phyloP scores from a whole-genome alignment of 2,113 vertebrate genomes.

The Odontophorus gujanensis region DNA sequence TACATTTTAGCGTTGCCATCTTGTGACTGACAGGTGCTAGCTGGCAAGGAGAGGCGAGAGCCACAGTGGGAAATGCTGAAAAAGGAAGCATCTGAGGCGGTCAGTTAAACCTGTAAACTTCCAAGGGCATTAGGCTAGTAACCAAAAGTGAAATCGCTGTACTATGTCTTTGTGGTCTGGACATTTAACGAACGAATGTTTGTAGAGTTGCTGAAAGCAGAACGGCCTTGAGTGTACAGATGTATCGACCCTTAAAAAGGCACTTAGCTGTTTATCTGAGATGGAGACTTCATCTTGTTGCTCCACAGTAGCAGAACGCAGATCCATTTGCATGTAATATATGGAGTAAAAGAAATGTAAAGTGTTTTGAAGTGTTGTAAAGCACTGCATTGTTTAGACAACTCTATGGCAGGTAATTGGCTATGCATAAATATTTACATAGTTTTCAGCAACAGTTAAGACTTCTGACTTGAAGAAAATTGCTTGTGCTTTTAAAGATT shows the following conservation, averaged over 20 bases:
- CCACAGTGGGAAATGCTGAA: background rate
- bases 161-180: background rate
- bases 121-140: background rate
- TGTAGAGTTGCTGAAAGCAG: background rate
- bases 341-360: background rate
- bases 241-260: background rate
- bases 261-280: background rate
- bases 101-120: background rate
- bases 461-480: background rate
- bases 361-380: background rate
- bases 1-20: background rate
- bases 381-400: background rate
- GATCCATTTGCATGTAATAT: background rate
- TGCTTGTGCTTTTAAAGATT: background rate
- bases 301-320: background rate
- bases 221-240: background rate
- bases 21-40: background rate
- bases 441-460: background rate
- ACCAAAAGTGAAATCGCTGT: background rate
- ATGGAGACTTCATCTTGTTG: background rate
- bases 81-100: background rate
- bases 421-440: constrained; percentile 15
- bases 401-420: background rate
- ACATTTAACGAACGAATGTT: background rate
- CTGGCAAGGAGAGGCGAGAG: background rate